These are phyloP conservation scores for Melieria picta DNA, from an alignment of 2,888 invertebrate genomes.

Conservation along the genomic window DNA sequence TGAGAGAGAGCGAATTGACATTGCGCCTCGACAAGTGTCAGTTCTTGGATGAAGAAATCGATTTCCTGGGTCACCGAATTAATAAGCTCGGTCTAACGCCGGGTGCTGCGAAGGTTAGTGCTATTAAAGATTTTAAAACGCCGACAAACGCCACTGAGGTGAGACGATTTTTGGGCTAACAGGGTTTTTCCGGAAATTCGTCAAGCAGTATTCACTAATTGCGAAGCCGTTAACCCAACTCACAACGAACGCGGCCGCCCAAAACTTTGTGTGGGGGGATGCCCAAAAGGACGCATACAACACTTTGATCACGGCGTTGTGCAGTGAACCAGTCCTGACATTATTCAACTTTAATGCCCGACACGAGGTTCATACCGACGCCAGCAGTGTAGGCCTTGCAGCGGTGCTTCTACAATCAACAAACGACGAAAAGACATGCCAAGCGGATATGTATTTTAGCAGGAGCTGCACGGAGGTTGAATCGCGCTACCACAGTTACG, in stretches of 20 bases:
- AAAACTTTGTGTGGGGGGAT: slow-evolving; percentile 19
- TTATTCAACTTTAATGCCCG: slow-evolving; percentile 1
- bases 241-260: slow-evolving; percentile 19
- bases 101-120: slow-evolving; percentile 13
- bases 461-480: slow-evolving; percentile 37
- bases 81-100: not conserved
- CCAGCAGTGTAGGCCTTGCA: slow-evolving; percentile 16
- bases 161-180: slow-evolving; percentile 18
- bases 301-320: not conserved
- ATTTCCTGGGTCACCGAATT: slow-evolving; percentile 4
- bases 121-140: slow-evolving; percentile 16
- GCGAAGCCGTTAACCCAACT: slow-evolving; percentile 19
- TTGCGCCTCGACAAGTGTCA: slow-evolving; percentile 1
- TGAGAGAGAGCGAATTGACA: not conserved
- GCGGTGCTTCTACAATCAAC: slow-evolving; percentile 27
- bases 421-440: slow-evolving; percentile 19
- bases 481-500: slow-evolving; percentile 49
- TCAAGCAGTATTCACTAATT: slow-evolving; percentile 8
- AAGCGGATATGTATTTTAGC: slow-evolving; percentile 38
- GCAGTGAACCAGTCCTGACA: slow-evolving; percentile 12
- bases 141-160: slow-evolving; percentile 9
- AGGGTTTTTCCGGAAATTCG: slow-evolving; percentile 22
- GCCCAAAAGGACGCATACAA: not conserved
- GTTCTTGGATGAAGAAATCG: not conserved
- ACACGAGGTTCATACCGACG: slow-evolving; percentile 25